Percentiles rank a stretch among this genome's conserved stretches.
Evolutionary conservation across 1,140 invertebrate species (phyloP).

Genomic region (Formica exsecta): DNA sequence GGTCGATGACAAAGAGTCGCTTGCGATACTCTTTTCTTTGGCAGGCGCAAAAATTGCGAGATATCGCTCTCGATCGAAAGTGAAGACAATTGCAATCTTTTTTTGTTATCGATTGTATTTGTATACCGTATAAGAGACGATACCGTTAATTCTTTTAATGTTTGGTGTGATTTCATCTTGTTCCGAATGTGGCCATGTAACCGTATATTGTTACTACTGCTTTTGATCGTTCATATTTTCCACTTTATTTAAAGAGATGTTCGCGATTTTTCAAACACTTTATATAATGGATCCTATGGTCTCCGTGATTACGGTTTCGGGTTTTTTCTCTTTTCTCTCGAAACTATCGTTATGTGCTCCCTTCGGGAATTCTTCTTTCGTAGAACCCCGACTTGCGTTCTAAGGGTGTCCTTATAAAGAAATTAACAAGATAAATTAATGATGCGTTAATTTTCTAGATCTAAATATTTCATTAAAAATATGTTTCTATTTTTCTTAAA

Average conservation of each 20-base stretch:
- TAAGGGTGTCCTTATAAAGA: not conserved
- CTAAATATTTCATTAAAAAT: not conserved
- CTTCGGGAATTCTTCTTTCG: not conserved
- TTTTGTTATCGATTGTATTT: not conserved
- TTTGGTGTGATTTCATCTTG: conserved; percentile 20
- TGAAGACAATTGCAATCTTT: not conserved
- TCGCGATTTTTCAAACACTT: conserved; percentile 14
- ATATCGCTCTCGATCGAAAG: not conserved
- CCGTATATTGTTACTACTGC: conserved; percentile 15
- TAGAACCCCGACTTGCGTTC: not conserved
- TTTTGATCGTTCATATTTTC: conserved; percentile 39
- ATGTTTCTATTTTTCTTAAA: not conserved
- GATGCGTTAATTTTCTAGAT: conserved; percentile 6
- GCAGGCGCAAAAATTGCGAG: not conserved
- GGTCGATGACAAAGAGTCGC: not conserved
- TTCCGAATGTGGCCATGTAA: not conserved
- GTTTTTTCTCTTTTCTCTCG: conserved; percentile 5
- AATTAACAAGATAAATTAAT: not conserved
- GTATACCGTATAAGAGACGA: not conserved
- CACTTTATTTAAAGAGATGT: conserved; percentile 7
- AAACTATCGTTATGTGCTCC: not conserved
- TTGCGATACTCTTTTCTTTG: conserved; percentile 16
- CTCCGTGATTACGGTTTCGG: not conserved
- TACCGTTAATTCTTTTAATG: conserved; percentile 40
- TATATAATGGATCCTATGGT: not conserved